phyloP scores from a whole-genome alignment of 2,888 invertebrate genomes.

The Phrixothrix hirtus region DNA sequence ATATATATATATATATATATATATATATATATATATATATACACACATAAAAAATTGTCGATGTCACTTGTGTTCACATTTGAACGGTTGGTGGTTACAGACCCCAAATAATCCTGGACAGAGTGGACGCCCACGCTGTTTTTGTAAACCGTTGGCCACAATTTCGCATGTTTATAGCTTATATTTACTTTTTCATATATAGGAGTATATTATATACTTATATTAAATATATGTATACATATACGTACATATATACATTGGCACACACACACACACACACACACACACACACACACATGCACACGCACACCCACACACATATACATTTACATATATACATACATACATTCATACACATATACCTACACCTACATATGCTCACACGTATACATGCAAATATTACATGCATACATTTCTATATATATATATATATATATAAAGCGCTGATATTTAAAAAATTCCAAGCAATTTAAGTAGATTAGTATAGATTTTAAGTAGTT shows the following conservation, averaged over 20 bases:
- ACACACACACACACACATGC: no score
- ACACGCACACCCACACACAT: no score
- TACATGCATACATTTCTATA: background rate
- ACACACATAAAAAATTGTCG: no score
- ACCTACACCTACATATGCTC: no score
- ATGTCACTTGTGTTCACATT: constrained; percentile 36
- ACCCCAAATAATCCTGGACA: constrained; percentile 22
- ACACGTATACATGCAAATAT: no score
- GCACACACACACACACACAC: no score
- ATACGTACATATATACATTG: no score
- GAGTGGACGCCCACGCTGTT: constrained; percentile 26
- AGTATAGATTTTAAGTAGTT: constrained; percentile 38
- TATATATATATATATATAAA: constrained; percentile 36
- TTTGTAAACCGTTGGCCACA: constrained; percentile 37
- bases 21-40: no score
- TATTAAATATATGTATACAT: no score
- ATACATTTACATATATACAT: no score
- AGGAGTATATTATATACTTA: no score
- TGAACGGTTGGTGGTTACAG: constrained; percentile 19
- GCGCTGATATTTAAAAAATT: constrained; percentile 54
- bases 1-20: no score
- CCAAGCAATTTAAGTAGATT: constrained; percentile 55
- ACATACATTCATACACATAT: constrained; percentile 4
- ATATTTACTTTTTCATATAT: constrained; percentile 47
- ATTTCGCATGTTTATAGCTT: constrained; percentile 50